Conservation (phyloP, 2,113 vertebrate species). For the Aegypius monachus region DNA sequence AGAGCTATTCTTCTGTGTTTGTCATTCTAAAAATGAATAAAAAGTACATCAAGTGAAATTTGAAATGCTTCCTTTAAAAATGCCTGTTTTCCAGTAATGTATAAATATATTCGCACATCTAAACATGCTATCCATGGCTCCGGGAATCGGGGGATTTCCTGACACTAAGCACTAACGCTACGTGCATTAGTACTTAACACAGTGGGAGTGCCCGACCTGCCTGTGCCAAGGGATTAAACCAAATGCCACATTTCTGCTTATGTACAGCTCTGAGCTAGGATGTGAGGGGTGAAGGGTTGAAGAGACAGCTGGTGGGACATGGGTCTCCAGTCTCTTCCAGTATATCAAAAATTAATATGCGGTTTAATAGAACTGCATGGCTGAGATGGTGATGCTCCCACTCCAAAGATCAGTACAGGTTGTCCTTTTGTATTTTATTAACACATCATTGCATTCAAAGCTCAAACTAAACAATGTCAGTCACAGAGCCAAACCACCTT, state of each 20-base stretch:
- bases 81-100: background rate
- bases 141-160: conserved; percentile 5
- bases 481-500: background rate
- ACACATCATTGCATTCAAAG: background rate
- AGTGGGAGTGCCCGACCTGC: conserved; percentile 19
- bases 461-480: background rate
- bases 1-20: background rate
- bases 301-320: background rate
- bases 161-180: background rate
- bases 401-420: background rate
- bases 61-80: conserved; percentile 1
- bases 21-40: background rate
- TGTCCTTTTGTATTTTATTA: background rate
- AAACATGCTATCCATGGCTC: background rate
- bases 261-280: background rate
- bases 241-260: conserved; percentile 39
- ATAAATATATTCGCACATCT: background rate
- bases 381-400: background rate
- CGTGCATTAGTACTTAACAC: background rate
- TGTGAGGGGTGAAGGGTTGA: background rate
- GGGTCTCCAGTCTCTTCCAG: background rate
- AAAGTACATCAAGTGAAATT: background rate
- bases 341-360: background rate
- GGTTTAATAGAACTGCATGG: background rate
- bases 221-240: conserved; percentile 39